A percentile compares a stretch with the other conserved stretches of the same genome.
Evolutionary conservation across 2,888 invertebrate species (phyloP).

Genomic region (Caenorhabditis sp.): DNA sequence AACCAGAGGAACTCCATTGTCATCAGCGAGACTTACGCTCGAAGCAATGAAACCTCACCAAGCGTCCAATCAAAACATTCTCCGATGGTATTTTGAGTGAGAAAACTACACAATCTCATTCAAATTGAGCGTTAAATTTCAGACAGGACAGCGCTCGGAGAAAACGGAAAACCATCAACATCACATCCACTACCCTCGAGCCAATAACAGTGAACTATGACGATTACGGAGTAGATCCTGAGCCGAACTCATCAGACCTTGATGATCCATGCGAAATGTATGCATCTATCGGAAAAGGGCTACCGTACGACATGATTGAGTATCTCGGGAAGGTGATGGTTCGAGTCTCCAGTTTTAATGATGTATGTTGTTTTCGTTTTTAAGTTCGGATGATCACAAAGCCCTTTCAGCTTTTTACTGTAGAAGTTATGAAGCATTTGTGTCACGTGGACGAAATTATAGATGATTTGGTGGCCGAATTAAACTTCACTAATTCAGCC

Average conservation of each 20-base stretch:
- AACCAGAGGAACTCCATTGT: constrained; percentile 68
- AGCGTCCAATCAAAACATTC: constrained; percentile 46
- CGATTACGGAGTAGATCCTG: constrained; percentile 72
- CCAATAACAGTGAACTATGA: constrained; percentile 69
- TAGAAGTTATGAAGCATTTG: constrained; percentile 67
- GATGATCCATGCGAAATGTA: constrained; percentile 71
- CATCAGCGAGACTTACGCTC: constrained; percentile 65
- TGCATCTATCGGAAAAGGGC: constrained; percentile 59
- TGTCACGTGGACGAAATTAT: constrained; percentile 74
- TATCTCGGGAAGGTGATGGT: constrained; percentile 71
- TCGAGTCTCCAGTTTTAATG: constrained; percentile 67
- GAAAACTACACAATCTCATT: not conserved
- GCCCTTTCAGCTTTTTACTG: constrained; percentile 68
- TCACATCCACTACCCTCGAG: constrained; percentile 38
- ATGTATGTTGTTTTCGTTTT: constrained; percentile 43
- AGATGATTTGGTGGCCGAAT: constrained; percentile 53
- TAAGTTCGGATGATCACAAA: not conserved
- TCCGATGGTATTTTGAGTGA: constrained; percentile 61
- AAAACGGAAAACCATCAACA: not conserved
- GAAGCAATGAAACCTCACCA: constrained; percentile 60
- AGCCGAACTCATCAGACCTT: constrained; percentile 66
- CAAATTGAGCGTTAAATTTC: not conserved
- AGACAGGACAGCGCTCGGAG: constrained; percentile 39
- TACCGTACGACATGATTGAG: constrained; percentile 67
- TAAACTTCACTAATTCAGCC: constrained; percentile 53